Percentiles rank a stretch among this genome's conserved stretches.
These are phyloP conservation scores for Mechanitis messenoides DNA, from an alignment of 2,888 invertebrate species.

Conservation along the genomic window DNA sequence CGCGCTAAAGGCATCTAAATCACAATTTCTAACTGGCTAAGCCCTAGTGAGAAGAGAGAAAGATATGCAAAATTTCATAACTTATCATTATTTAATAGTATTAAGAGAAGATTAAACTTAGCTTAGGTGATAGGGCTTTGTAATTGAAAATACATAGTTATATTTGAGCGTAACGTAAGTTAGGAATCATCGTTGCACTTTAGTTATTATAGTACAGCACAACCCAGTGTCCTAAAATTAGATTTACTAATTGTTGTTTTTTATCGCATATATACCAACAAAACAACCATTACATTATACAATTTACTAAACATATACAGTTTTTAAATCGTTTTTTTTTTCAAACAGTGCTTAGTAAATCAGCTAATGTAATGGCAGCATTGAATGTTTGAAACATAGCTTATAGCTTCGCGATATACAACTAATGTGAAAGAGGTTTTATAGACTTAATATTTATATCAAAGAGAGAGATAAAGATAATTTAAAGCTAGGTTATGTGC, in stretches of 20 bases:
- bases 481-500: no score
- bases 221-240: constrained; percentile 10
- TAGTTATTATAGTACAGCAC: constrained; percentile 9
- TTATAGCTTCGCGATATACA: no score
- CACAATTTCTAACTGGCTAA: constrained; percentile 66
- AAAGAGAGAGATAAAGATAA: no score
- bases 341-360: no score
- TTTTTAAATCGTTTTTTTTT: no score
- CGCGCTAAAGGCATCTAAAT: constrained; percentile 66
- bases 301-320: no score
- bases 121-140: constrained; percentile 13
- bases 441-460: not conserved
- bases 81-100: constrained; percentile 40
- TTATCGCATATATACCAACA: no score
- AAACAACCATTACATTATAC: no score
- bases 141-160: constrained; percentile 49
- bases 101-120: constrained; percentile 14
- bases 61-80: constrained; percentile 71
- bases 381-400: not conserved
- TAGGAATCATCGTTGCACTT: constrained; percentile 14
- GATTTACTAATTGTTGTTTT: no score
- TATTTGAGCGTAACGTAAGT: constrained; percentile 51
- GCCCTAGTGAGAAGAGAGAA: constrained; percentile 53
- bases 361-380: no score
- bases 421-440: not conserved